Evolutionary conservation across 2,797 vertebrate genomes (phyloP), one percentile per base, ranked within the genome.

Genomic region (Spinus olivaceus): DNA sequence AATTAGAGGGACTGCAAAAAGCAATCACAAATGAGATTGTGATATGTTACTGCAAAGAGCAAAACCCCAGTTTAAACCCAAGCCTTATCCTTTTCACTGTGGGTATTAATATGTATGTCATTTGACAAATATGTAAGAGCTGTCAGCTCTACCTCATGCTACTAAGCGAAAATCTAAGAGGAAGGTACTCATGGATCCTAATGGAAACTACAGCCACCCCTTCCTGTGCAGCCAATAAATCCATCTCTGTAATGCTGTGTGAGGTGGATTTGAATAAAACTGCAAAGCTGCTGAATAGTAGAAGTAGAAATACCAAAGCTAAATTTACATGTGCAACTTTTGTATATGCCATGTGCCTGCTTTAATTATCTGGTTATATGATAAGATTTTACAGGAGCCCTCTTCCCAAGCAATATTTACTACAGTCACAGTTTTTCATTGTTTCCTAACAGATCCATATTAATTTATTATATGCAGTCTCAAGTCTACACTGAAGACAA

Each of bases 311-410:
- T 25, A 50, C 17, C 25, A 44, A 59, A 32, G 14, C 14, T 30
- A 59, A 39, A 11, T 69, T 85, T 86, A 49, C 20, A 9, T 0
- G 0, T 64, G 37, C 25, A 93, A 46, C 27, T 51, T 74, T 15
- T 44, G 20, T 33, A 14, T 30, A 10, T 2, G 1, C 4, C 2
- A 4, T 22, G 12, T 60, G 24, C 27, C 37, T 57, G 8, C 33
- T 90, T 82, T 56, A 80, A 69, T 76, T 53, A 25, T 8, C 16
- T 64, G 18, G 3, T 37, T 70, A 64, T 44, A 9, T 14, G 11
- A 14, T 15, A 47, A 23, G 0, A 0, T 64, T 61, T 42, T 54
- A 13, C 10, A 49, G 32, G 10, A 73, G 9, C 8, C 3, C 2
- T 56, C 19, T 71, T 92, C 46, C 39, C 20, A 39, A 41, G 27